phyloP scores from a whole-genome alignment of 2,888 invertebrate species.

The Drosophila limbata region DNA sequence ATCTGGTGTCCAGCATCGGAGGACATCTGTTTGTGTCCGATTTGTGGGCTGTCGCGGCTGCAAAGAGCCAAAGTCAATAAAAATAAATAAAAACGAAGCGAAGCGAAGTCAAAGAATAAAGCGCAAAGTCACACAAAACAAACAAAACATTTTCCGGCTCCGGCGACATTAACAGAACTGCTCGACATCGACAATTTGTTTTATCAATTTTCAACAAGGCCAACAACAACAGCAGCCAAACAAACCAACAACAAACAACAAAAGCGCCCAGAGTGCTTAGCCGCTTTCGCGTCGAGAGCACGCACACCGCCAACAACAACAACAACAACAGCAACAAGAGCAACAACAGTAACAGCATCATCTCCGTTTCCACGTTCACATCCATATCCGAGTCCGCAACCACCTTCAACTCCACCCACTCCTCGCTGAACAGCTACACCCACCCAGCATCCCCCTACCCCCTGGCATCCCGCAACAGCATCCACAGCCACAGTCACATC shows the following conservation, averaged over 20 bases:
- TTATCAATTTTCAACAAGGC: slow-evolving; percentile 82
- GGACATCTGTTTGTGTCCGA: slow-evolving; percentile 49
- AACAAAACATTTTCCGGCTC: slow-evolving; percentile 83
- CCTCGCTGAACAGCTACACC: slow-evolving; percentile 16
- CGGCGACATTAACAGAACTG: slow-evolving; percentile 83
- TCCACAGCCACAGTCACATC: background rate
- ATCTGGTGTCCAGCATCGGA: slow-evolving; percentile 44
- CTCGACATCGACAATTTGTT: slow-evolving; percentile 83
- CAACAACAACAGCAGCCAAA: slow-evolving; percentile 62
- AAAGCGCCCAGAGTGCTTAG: slow-evolving; percentile 79
- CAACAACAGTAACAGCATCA: slow-evolving; percentile 15
- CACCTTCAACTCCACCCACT: slow-evolving; percentile 54
- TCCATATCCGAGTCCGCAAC: slow-evolving; percentile 61
- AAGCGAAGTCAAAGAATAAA: slow-evolving; percentile 51
- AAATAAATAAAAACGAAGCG: slow-evolving; percentile 28
- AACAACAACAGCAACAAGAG: slow-evolving; percentile 21
- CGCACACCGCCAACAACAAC: slow-evolving; percentile 62
- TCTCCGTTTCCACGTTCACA: slow-evolving; percentile 24
- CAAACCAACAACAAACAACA: slow-evolving; percentile 71
- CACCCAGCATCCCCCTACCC: slow-evolving; percentile 33
- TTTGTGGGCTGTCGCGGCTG: slow-evolving; percentile 44
- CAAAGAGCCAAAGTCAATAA: slow-evolving; percentile 64
- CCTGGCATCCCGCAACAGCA: slow-evolving; percentile 38
- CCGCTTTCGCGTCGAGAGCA: slow-evolving; percentile 67
- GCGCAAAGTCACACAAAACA: slow-evolving; percentile 74